Evolutionary conservation across 1,140 invertebrate genomes (phyloP), one percentile per base, ranked within the genome.

Genomic region (Phocides pigmalion): DNA sequence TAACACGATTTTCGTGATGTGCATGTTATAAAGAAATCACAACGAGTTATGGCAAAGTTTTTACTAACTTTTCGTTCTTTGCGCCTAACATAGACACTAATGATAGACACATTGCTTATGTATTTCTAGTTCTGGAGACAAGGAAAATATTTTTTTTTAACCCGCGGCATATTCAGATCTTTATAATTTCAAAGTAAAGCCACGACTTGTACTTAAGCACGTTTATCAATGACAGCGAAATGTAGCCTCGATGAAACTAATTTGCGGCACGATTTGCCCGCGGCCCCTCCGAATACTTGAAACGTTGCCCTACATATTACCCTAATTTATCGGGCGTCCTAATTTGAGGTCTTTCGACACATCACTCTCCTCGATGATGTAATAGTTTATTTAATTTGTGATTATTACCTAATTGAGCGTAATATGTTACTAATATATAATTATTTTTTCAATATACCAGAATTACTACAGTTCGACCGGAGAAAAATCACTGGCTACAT

Each of bases 201-300:
- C 12, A 39, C 4, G 14, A 11, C n/a, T 39, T 5, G 35, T 39
- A 39, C 14, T 39, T 39, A 14, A 39, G 14, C 3, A 39, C 14
- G 12, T 39, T 39, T 14, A 39, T 12, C 35, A 39, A 47, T 51
- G 37, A 62, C 49, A 62, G 58, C 46, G 12, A 56, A 19, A 49
- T 69, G 62, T 62, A 62, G 37, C 56, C 37, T 46, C 58, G 61
- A 65, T 62, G 54, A 35, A 47, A 41, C 35, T 68, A 65, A 71
- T 74, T 70, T 72, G 54, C 46, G 39, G 72, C 71, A 77, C 74
- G 74, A 68, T 72, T 65, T 25, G 39, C 64, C 72, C 65, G 39
- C 37, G 54, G 69, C 59, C 25, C 22, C 42, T 54, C 28, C 39
- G 41, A 54, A 64, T 54, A 46, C 51, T 49, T 22, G 19, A 22